Evolutionary conservation across 2,888 invertebrate genomes (phyloP).

Genomic region (Amitus sp.): DNA sequence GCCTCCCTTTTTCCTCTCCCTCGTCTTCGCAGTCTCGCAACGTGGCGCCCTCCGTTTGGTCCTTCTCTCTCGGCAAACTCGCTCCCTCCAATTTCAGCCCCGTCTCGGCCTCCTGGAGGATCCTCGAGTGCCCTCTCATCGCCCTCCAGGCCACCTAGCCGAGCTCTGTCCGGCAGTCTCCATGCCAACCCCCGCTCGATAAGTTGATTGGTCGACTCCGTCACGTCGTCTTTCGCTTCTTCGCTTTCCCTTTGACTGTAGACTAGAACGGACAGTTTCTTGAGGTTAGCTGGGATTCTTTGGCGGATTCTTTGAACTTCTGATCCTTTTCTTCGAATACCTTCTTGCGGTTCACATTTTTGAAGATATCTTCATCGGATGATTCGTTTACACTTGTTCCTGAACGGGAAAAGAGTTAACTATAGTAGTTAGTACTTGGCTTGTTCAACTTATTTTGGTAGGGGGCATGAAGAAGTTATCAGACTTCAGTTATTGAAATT

Average conservation of each 20-base stretch:
- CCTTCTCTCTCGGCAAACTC: conserved; percentile 28
- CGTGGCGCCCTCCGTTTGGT: conserved; percentile 27
- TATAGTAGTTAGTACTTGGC: no score
- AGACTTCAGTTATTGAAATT: no score
- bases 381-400: no score
- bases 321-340: no score
- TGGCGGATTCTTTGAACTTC: no score
- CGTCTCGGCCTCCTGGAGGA: conserved; percentile 64
- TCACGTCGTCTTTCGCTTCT: conserved; percentile 43
- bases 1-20: conserved; percentile 28
- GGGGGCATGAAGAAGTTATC: no score
- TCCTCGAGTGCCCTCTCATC: conserved; percentile 63
- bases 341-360: no score
- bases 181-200: conserved; percentile 66
- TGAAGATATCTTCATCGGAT: no score
- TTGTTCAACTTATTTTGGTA: no score
- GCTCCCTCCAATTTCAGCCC: conserved; percentile 59
- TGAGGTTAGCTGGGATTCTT: not conserved
- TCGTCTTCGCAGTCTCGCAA: conserved; percentile 32
- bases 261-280: not conserved
- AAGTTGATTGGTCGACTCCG: conserved; percentile 65
- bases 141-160: conserved; percentile 61
- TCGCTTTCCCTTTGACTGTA: conserved; percentile 32
- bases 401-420: no score
- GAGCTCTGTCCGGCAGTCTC: conserved; percentile 64